Evolutionary conservation across 2,797 vertebrate species (phyloP).

Genomic region (Alfaro cultratus): DNA sequence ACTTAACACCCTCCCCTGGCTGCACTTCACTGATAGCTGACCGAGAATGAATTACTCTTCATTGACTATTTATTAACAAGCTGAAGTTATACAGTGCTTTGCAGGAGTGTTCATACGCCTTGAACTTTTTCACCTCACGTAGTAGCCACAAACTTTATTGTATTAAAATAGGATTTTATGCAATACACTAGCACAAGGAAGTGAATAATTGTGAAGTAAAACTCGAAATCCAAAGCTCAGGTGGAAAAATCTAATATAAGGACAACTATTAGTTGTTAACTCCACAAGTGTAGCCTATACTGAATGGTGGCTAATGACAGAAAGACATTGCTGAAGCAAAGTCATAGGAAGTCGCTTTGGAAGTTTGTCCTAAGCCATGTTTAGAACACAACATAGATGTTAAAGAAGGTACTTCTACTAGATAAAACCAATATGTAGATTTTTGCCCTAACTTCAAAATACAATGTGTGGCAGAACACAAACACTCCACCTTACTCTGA

Average conservation of each 20-base stretch:
- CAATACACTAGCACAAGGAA: not conserved
- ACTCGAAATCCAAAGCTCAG: not conserved
- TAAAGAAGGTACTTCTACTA: not conserved
- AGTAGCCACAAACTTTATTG: not conserved
- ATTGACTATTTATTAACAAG: slow-evolving; percentile 30
- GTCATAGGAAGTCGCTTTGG: not conserved
- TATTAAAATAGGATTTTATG: not conserved
- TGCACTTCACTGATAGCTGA: slow-evolving; percentile 42
- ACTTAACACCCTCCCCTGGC: slow-evolving; percentile 36
- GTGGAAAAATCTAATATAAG: not conserved
- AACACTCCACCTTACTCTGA: not conserved
- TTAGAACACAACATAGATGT: not conserved
- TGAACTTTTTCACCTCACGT: not conserved
- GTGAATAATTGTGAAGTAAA: not conserved
- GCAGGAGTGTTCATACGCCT: not conserved
- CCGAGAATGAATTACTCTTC: slow-evolving; percentile 38
- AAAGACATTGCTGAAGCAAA: slow-evolving; percentile 1
- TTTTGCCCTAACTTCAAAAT: not conserved
- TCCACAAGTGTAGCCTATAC: not conserved
- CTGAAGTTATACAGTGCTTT: not conserved
- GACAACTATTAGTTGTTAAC: not conserved
- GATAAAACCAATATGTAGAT: not conserved
- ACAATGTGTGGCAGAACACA: not conserved
- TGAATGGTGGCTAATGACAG: not conserved
- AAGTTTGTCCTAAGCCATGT: not conserved